Base-by-base conservation (phyloP, 2,113 vertebrate species). In the Anoura caudifer region DNA sequence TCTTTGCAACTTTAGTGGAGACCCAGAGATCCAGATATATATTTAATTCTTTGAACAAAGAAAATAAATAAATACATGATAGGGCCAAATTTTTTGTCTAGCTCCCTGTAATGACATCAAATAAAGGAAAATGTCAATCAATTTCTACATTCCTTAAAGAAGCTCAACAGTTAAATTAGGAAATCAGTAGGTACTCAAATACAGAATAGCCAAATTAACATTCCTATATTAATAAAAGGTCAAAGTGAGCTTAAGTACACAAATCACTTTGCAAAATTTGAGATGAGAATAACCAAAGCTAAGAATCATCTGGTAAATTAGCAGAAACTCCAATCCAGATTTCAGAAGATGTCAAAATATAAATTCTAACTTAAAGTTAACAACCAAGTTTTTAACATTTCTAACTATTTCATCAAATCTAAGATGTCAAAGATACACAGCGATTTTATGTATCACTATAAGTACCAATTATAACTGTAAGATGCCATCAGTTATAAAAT, bases 341-440 rank as follows among this genome's bases (percentile, higher is more conserved):
- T 91, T 65, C n/a, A 83, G 61, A 87, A 83, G 56, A 85, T 45
- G 19, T 52, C 28, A 77, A 17, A 52, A 87, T 47, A 94, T 65
- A 91, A 95, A 83, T 63, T 92, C 45, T 87, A 92, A 79, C n/a
- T 67, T 67, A 79, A 0, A 87, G 26, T 50, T 92, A 93, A 67
- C 65, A 79, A 96, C 45, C 54, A 96, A 80, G 52, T 88, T 96
- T 96, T 89, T 95, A 93, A 87, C n/a, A 92, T 80, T 94, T 93
- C 67, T 88, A 89, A 76, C 54, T 63, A 86, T 72, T 91, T 95
- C 50, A 89, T 92, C 50, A 94, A 95, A 77, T 72, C 52, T 92
- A 90, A 86, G n/a, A 61, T 94, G 38, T 77, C 80, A 93, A 80
- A 83, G 75, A 85, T 47, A 96, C 19, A 91, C 11, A 94, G 54